phyloP scores from a whole-genome alignment of 2,888 invertebrate species.

The Cataglyphis cursor region DNA sequence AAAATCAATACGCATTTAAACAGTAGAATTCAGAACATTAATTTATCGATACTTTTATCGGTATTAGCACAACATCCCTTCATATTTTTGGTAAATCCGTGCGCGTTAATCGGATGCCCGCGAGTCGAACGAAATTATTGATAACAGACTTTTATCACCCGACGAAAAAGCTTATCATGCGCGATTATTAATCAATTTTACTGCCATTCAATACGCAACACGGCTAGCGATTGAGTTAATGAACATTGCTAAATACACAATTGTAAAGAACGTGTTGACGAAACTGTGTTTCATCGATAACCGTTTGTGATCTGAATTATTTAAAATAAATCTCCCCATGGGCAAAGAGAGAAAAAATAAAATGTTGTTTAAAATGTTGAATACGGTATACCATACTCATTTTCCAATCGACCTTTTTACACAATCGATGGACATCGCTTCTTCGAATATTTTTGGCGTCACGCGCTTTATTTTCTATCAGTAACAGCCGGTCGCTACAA shows the following conservation, averaged over 20 bases:
- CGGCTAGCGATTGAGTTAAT: conserved; percentile 42
- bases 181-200: conserved; percentile 57
- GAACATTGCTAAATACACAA: conserved; percentile 46
- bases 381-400: conserved; percentile 57
- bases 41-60: conserved; percentile 48
- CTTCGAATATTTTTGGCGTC: conserved; percentile 56
- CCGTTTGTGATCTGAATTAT: conserved; percentile 39
- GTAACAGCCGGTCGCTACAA: conserved; percentile 36
- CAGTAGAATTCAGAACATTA: conserved; percentile 26
- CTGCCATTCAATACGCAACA: conserved; percentile 41
- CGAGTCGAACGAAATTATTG: conserved; percentile 50
- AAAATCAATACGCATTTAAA: conserved; percentile 40
- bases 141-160: conserved; percentile 51
- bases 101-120: conserved; percentile 26
- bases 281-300: conserved; percentile 28
- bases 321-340: conserved; percentile 33
- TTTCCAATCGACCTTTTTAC: conserved; percentile 29
- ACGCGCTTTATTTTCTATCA: conserved; percentile 29
- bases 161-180: conserved; percentile 36
- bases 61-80: background rate
- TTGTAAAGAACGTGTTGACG: conserved; percentile 41
- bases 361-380: conserved; percentile 36
- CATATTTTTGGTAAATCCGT: conserved; percentile 51
- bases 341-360: conserved; percentile 5
- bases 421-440: conserved; percentile 20